Conservation (phyloP, 2,113 vertebrate genomes). For the Sapayoa aenigma region DNA sequence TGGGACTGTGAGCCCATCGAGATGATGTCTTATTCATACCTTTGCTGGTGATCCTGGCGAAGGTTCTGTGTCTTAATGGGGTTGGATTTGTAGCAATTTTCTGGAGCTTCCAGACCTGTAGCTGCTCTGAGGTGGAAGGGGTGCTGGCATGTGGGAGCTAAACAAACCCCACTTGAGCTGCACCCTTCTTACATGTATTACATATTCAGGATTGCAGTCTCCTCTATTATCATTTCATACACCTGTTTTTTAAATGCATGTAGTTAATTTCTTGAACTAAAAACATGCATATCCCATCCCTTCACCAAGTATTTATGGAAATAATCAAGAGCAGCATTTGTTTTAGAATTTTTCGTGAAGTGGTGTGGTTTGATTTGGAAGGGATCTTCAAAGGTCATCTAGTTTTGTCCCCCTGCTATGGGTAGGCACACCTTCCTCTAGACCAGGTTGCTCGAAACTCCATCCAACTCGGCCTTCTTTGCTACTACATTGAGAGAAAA, state of each 20-base stretch:
- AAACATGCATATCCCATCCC: background rate
- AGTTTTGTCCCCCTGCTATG: background rate
- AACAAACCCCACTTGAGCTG: background rate
- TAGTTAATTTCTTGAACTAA: background rate
- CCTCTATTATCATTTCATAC: background rate
- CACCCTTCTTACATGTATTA: fast-evolving
- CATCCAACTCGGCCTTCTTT: background rate
- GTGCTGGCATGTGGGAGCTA: background rate
- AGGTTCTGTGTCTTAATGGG: background rate
- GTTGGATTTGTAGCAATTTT: background rate
- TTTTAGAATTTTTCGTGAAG: background rate
- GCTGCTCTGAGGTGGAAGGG: background rate
- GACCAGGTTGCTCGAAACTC: background rate
- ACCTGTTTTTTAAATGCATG: background rate
- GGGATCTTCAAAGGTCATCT: background rate
- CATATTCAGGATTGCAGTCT: background rate
- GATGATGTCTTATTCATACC: background rate
- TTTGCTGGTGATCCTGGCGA: background rate
- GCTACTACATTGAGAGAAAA: background rate
- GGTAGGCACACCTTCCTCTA: background rate
- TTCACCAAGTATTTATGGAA: background rate
- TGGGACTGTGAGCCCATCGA: background rate
- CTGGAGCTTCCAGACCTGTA: background rate
- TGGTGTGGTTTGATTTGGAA: background rate
- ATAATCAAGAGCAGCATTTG: background rate